Evolutionary conservation across 1,140 invertebrate genomes (phyloP).

Genomic region (Meloidogyne floridensis): DNA sequence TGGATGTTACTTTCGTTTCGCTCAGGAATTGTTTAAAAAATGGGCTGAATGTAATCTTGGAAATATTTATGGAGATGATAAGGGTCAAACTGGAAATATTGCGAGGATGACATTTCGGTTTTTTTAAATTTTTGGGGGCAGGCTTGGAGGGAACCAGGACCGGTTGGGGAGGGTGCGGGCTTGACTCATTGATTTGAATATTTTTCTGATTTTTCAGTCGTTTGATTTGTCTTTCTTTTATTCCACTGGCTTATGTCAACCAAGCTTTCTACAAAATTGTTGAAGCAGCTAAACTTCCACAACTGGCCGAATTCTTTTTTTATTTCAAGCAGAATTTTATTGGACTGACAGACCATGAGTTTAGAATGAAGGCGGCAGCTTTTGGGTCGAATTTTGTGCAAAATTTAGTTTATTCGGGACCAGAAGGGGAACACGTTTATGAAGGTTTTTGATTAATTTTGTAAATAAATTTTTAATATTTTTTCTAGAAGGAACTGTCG

Average conservation of each 20-base stretch:
- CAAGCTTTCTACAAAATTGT: not conserved
- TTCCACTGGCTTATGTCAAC: not conserved
- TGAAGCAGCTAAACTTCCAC: not conserved
- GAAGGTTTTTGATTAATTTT: not conserved
- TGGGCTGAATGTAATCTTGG: not conserved
- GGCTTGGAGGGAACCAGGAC: too few relatives aligned
- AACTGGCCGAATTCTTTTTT: not conserved
- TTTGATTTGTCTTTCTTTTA: not conserved
- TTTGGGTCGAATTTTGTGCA: not conserved
- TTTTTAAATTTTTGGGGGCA: not conserved
- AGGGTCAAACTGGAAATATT: not conserved
- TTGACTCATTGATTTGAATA: too few relatives aligned
- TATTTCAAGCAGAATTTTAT: not conserved
- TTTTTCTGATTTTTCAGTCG: not conserved
- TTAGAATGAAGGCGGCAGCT: not conserved
- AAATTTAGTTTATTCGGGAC: not conserved
- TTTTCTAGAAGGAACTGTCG: not conserved
- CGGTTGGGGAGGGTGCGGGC: too few relatives aligned
- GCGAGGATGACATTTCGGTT: slow-evolving; percentile 5
- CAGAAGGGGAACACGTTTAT: not conserved
- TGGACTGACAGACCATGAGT: not conserved
- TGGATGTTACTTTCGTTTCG: not conserved
- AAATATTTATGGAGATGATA: not conserved
- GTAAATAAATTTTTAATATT: too few relatives aligned
- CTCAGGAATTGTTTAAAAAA: not conserved